These are phyloP conservation scores for Aphelenchoides fujianensis DNA, from an alignment of 1,140 invertebrate genomes.

Conservation along the genomic window DNA sequence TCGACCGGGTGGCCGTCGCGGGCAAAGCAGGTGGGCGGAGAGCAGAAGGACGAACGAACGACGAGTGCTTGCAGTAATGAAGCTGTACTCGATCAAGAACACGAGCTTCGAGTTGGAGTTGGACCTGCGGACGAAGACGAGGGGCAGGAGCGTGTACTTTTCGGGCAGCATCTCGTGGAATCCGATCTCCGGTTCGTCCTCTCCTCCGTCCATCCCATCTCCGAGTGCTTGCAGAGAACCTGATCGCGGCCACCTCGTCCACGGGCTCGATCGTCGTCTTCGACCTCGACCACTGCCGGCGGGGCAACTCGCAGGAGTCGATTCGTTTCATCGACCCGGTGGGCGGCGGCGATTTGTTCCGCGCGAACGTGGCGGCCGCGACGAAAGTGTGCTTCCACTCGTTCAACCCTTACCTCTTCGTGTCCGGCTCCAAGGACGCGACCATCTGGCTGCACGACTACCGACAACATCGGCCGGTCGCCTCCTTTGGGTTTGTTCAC, in stretches of 20 bases:
- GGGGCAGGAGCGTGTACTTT: constrained; percentile 38
- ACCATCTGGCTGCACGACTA: constrained; percentile 41
- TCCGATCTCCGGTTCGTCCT: no score
- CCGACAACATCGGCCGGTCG: constrained; percentile 19
- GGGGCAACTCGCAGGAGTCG: constrained; percentile 18
- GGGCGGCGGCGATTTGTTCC: constrained; percentile 28
- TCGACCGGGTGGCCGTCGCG: constrained; percentile 29
- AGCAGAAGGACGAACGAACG: no score
- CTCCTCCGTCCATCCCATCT: no score
- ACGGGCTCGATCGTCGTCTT: constrained; percentile 40
- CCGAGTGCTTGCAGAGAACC: constrained; percentile 52
- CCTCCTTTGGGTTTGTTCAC: constrained; percentile 35
- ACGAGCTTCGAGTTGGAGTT: constrained; percentile 22
- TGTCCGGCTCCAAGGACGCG: constrained; percentile 47
- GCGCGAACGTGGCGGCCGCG: constrained; percentile 41
- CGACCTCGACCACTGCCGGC: constrained; percentile 34
- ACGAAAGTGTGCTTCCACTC: constrained; percentile 50
- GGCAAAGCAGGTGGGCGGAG: no score
- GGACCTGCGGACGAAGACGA: constrained; percentile 23
- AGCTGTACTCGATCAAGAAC: constrained; percentile 29
- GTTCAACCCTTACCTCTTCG: constrained; percentile 42
- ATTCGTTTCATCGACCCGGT: constrained; percentile 19
- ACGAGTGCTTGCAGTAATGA: constrained; percentile 39
- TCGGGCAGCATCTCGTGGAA: constrained; percentile 44
- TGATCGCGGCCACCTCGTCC: constrained; percentile 37